Conservation (phyloP, 2,888 invertebrate species). For the Agriopis leucophaearia region DNA sequence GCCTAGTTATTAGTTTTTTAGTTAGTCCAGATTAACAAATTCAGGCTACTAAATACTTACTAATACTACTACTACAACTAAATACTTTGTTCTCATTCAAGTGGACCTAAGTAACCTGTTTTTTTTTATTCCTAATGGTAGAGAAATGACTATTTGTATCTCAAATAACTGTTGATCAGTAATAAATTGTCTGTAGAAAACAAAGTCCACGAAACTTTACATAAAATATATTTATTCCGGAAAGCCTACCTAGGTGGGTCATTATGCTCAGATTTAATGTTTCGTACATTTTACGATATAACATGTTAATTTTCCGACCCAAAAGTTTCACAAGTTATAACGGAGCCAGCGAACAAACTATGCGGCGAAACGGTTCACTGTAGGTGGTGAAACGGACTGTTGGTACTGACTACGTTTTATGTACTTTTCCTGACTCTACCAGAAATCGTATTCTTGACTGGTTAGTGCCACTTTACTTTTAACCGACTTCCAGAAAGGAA, state of each 20-base stretch:
- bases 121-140: neutral
- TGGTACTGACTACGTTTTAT: conserved; percentile 14
- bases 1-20: too few relatives aligned
- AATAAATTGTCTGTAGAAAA: neutral
- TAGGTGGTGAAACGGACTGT: conserved; percentile 22
- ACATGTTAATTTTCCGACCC: conserved; percentile 55
- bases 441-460: neutral
- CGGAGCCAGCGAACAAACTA: conserved; percentile 33
- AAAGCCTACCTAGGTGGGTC: conserved; percentile 38
- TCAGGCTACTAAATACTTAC: too few relatives aligned
- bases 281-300: conserved; percentile 43
- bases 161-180: neutral
- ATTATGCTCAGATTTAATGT: conserved; percentile 49
- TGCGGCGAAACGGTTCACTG: conserved; percentile 19
- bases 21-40: too few relatives aligned
- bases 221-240: conserved; percentile 19
- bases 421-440: conserved; percentile 9
- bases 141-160: neutral
- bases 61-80: too few relatives aligned
- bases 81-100: too few relatives aligned
- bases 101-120: too few relatives aligned
- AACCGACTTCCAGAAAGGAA: too few relatives aligned
- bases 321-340: conserved; percentile 51
- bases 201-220: conserved; percentile 4
- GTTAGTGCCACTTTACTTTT: neutral